phyloP scores from a whole-genome alignment of 2,113 vertebrate species.

The Festucalex cinctus region DNA sequence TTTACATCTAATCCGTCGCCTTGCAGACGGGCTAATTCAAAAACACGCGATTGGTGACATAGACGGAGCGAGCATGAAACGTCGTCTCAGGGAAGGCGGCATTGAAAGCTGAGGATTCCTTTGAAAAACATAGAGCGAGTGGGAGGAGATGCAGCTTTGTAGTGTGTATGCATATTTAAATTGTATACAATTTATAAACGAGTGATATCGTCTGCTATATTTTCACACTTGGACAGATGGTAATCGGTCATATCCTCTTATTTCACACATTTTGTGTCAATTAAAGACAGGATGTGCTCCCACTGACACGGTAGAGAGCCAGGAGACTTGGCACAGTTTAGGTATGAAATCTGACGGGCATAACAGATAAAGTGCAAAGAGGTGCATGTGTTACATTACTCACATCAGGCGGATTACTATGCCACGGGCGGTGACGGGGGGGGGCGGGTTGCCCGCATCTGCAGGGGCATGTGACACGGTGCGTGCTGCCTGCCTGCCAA shows the following conservation, averaged over 20 bases:
- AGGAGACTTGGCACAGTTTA: conserved; percentile 16
- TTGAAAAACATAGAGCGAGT: conserved; percentile 51
- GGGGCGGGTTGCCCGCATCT: conserved; percentile 43
- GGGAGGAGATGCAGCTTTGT: conserved; percentile 53
- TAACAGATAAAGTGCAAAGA: conserved; percentile 16
- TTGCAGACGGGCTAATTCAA: conserved; percentile 45
- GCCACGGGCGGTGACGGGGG: conserved; percentile 33
- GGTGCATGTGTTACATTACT: conserved; percentile 8
- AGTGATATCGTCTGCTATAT: conserved; percentile 38
- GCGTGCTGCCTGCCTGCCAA: conserved; percentile 33
- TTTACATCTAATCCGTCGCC: conserved; percentile 47
- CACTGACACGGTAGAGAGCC: conserved; percentile 26
- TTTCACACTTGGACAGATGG: conserved; percentile 53
- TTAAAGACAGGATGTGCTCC: conserved; percentile 54
- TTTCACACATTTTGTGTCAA: conserved; percentile 65
- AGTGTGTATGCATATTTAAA: conserved; percentile 56
- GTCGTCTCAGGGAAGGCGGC: no score
- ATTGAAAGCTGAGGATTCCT: neutral
- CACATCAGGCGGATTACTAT: conserved; percentile 5
- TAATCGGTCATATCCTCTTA: conserved; percentile 62
- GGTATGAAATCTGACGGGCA: conserved; percentile 41
- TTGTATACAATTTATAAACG: conserved; percentile 28
- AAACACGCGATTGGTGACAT: conserved; percentile 39
- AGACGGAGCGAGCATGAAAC: conserved; percentile 5
- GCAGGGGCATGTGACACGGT: conserved; percentile 4